Evolutionary conservation across 2,888 invertebrate genomes (phyloP).

Genomic region (Lasioglossum vierecki): DNA sequence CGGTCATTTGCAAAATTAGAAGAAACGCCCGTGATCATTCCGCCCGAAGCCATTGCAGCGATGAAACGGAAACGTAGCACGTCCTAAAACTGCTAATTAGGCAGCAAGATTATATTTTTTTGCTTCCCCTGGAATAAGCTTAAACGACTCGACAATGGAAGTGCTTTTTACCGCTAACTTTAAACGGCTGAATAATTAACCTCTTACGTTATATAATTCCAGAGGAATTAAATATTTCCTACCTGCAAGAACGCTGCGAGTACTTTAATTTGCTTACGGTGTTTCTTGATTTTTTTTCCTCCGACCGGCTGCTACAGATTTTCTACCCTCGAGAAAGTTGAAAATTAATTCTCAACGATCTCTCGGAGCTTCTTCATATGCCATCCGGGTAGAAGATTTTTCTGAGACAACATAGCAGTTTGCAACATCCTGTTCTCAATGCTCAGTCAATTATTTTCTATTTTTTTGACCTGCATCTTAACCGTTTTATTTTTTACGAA

Average conservation of each 20-base stretch:
- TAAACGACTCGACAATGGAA: slow-evolving; percentile 28
- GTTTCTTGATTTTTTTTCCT: background rate
- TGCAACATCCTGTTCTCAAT: background rate
- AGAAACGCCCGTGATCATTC: background rate
- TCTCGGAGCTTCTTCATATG: background rate
- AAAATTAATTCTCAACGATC: background rate
- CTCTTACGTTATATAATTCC: background rate
- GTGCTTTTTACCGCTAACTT: slow-evolving; percentile 6
- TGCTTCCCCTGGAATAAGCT: slow-evolving; percentile 3
- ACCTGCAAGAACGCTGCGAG: background rate
- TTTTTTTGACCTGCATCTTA: no score
- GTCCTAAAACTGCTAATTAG: slow-evolving; percentile 24
- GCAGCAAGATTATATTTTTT: slow-evolving; percentile 5
- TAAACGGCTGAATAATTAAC: slow-evolving; percentile 34
- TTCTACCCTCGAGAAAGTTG: background rate
- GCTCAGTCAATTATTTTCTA: background rate
- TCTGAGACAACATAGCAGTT: background rate
- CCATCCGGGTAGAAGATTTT: background rate
- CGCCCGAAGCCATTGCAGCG: background rate
- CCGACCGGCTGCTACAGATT: background rate
- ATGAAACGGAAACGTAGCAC: background rate
- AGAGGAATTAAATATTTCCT: slow-evolving; percentile 4
- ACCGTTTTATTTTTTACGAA: no score
- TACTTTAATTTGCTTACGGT: background rate
- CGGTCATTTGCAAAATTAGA: background rate